Base-by-base conservation (phyloP, 2,113 vertebrate species). In the Malurus alboscapulatus region DNA sequence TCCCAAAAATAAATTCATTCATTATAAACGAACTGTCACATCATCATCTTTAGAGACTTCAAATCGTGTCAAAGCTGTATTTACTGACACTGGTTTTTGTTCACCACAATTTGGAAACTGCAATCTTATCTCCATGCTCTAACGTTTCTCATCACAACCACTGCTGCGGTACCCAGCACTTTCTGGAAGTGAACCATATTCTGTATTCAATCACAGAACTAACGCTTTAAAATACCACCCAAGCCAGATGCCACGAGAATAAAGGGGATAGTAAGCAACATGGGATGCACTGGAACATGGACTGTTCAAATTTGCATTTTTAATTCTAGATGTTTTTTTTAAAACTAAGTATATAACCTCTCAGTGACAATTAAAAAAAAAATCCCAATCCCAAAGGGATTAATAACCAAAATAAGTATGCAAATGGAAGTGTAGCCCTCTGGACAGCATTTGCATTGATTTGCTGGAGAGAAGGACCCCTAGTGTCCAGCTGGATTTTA, bases 401-500 rank as follows among this genome's bases (percentile, higher is more conserved):
- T 63, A 69, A 66, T 73, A 95, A 87, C 53, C 96, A 94, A 72
- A 96, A 83, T 54, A 91, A 92, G 51, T 62, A 96, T 67, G 66
- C 57, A 97, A 97, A 96, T 96, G 17, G 34, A 89, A 93, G 73
- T 38, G 65, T 96, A 96, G 79, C 61, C 93, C 83, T 82, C 53
- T 91, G 95, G 88, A 95, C 57, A 96, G 27, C 77, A 85, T 92
- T 96, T 94, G 77, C 54, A 69, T 66, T 84, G 77, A 88, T 81
- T 59, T 95, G 66, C 92, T 97, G 77, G 51, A 77, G 69, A 96
- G 94, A 97, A 97, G 90, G 93, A 97, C 86, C 92, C 57, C 94
- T 97, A 94, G 90, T 96, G 96, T 93, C 95, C 92, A 94, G 81
- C 58, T 97, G 94, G 94, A 95, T 94, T 95, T 92, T 77, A 94